Evolutionary conservation across 2,797 vertebrate species (phyloP), one percentile per base, ranked within the genome.

Genomic region (Carapus acus): DNA sequence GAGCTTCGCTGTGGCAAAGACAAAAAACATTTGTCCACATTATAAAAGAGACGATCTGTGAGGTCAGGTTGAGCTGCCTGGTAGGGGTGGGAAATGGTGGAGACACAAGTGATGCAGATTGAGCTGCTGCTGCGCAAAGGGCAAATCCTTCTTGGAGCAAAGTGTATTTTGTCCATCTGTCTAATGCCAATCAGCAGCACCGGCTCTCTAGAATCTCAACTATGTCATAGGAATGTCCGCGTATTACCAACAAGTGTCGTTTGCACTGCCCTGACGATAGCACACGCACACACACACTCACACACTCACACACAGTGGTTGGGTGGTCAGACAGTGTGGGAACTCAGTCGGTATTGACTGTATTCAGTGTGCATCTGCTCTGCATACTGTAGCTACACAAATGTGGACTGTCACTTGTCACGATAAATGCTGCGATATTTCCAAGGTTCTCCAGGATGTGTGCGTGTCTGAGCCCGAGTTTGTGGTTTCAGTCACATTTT

Each of bases 381-480:
- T 58, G 40, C n/a, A n/a, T n/a, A n/a, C n/a, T 44, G 27, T 61
- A 67, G 53, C 65, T 62, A 17, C 52, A 62, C 53, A 73, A 69
- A 73, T 57, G 59, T 59, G 48, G 57, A 43, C 65, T 46, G 59
- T 56, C 66, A 78, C 44, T 74, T 77, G 73, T 73, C 58, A 61
- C 62, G 47, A 36, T n/a, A 15, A 12, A n/a, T n/a, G n/a, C n/a
- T n/a, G n/a, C n/a, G n/a, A n/a, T n/a, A n/a, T n/a, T n/a, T n/a
- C n/a, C n/a, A n/a, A n/a, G n/a, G n/a, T n/a, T n/a, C n/a, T n/a
- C n/a, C n/a, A n/a, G n/a, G n/a, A n/a, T n/a, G n/a, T n/a, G n/a
- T n/a, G n/a, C n/a, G n/a, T n/a, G n/a, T n/a, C n/a, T n/a, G n/a
- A n/a, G n/a, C n/a, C n/a, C n/a, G n/a, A n/a, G n/a, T n/a, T n/a